Evolutionary conservation across 2,888 invertebrate genomes (phyloP).

Genomic region (Brachylomia viminalis): DNA sequence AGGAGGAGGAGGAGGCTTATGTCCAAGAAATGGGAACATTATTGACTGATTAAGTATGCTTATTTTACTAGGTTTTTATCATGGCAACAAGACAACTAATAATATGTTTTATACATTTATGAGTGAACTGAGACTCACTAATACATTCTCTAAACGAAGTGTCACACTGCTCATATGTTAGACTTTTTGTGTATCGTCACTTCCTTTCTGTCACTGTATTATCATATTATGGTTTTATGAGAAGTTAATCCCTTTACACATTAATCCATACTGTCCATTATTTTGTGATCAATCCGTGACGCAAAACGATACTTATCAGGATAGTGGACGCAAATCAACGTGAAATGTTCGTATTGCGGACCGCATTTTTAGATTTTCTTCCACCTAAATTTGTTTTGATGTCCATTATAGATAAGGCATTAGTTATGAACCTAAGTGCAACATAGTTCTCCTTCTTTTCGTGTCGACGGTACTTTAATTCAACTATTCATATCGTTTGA

Average conservation of each 20-base stretch:
- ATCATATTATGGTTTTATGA: background rate
- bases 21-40: background rate
- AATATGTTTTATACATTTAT: background rate
- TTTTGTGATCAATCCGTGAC: slow-evolving; percentile 18
- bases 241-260: slow-evolving; percentile 12
- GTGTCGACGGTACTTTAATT: background rate
- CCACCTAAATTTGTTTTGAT: no score
- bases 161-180: background rate
- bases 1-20: background rate
- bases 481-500: background rate
- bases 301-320: background rate
- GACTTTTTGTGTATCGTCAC: background rate
- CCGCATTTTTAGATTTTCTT: slow-evolving; percentile 5
- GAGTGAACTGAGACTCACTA: background rate
- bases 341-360: slow-evolving; percentile 1
- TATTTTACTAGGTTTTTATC: background rate
- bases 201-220: background rate
- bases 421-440: slow-evolving; percentile 11
- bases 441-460: background rate
- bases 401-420: no score
- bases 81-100: background rate
- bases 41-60: no score
- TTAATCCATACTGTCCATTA: background rate
- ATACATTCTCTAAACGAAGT: background rate
- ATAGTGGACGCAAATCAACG: slow-evolving; percentile 1